phyloP scores from a whole-genome alignment of 1,140 invertebrate genomes.

The Lordiphosa collinella region DNA sequence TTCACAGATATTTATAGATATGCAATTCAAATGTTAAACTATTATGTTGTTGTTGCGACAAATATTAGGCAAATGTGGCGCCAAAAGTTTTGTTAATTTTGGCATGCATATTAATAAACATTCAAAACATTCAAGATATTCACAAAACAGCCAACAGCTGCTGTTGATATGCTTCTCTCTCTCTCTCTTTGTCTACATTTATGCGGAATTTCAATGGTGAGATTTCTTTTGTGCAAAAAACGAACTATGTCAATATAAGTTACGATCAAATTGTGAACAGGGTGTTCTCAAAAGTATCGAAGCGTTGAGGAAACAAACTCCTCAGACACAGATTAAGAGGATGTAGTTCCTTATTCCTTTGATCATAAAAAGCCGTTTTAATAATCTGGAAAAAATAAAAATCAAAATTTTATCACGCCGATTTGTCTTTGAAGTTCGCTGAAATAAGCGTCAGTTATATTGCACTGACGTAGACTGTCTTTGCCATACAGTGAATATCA shows the following conservation, averaged over 20 bases:
- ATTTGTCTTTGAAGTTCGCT: no score
- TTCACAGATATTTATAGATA: neutral
- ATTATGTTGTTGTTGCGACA: neutral
- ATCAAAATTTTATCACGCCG: no score
- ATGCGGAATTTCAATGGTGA: constrained; percentile 20
- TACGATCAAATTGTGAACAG: neutral
- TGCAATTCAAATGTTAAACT: no score
- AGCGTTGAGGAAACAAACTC: no score
- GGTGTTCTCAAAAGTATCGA: neutral
- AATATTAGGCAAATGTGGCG: neutral
- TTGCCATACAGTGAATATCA: no score
- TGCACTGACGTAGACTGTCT: no score
- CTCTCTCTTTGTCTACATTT: neutral
- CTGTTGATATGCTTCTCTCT: neutral
- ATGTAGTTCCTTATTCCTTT: no score
- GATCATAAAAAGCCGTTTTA: no score
- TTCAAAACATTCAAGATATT: constrained; percentile 22
- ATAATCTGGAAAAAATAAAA: no score
- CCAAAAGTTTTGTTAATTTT: no score
- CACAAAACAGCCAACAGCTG: constrained; percentile 10
- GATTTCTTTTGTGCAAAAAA: constrained; percentile 29
- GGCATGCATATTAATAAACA: constrained; percentile 8
- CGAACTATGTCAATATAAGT: constrained; percentile 29
- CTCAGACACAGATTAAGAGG: no score
- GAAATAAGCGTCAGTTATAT: no score